Evolutionary conservation across 1,140 invertebrate species (phyloP), one percentile per base, ranked within the genome.

Genomic region (Doryteuthis pealeii): DNA sequence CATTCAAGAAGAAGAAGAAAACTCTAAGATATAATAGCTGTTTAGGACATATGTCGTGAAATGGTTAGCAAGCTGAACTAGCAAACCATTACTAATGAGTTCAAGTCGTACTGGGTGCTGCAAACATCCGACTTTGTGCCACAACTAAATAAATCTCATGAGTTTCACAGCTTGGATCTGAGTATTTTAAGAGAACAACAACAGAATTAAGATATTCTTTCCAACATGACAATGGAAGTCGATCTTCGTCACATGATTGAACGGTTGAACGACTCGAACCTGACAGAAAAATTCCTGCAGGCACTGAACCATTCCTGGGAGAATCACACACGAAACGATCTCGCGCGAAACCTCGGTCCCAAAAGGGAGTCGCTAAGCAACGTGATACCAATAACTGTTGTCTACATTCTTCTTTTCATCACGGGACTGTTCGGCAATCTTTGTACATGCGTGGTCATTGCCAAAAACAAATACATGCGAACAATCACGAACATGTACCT

Each of bases 401-500:
- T 87, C 14, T 87, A 87, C 72, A 77, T 71, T 33, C 71, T 85
- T 28, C 82, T 87, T 65, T 80, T 87, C 40, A 40, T 86, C 8
- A 80, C 81, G 8, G 86, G 86, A 40, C 69, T 86, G 18, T 69
- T 85, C 14, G 86, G 86, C 14, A 87, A 86, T 76, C 77, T 85
- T 26, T 85, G 79, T 72, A 87, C 85, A 18, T 87, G 85, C 71
- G 74, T 86, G 45, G 85, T 86, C 10, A 85, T 87, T 32, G 78
- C 77, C 2, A 81, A 79, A 71, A 86, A 85, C 70, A 86, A 84
- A 69, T 81, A 80, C 71, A 90, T 91, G 90, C 89, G 90, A 78
- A 91, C 90, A 3, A 88, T 89, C 6, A 91, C 91, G 40, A 98
- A 98, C 85, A 97, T 94, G 82, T 98, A 98, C 84, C 89, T 98